A percentile compares a stretch with the other conserved stretches of the same genome.
Conservation (phyloP, 2,113 vertebrate species). For the Heterotilapia buettikoferi region DNA sequence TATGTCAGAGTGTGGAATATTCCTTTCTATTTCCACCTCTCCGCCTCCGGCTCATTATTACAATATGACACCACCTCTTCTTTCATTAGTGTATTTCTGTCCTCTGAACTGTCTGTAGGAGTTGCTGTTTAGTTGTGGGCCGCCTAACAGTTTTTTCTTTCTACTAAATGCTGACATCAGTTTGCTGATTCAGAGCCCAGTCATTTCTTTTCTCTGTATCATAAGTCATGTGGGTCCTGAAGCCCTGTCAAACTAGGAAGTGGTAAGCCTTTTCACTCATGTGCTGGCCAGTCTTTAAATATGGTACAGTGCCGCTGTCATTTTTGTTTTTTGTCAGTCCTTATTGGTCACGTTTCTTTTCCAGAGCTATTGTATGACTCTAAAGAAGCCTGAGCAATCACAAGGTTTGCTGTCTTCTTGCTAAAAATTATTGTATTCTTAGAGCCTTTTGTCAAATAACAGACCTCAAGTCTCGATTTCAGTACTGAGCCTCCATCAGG, state of each 20-base stretch:
- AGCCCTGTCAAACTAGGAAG: not conserved
- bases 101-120: not conserved
- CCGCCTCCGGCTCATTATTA: not conserved
- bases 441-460: not conserved
- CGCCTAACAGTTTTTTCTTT: not conserved
- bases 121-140: not conserved
- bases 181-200: not conserved
- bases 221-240: not conserved
- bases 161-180: not conserved
- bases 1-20: not conserved
- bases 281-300: rapidly evolving
- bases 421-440: not conserved
- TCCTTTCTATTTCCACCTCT: not conserved
- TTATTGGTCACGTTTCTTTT: not conserved
- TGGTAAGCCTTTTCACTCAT: not conserved
- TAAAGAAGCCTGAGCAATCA: not conserved
- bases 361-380: not conserved
- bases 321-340: not conserved
- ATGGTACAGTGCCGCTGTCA: not conserved
- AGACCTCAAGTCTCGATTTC: not conserved
- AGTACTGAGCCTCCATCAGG: not conserved
- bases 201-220: not conserved
- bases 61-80: not conserved
- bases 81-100: not conserved
- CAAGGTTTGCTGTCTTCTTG: not conserved